Evolutionary conservation across 2,888 invertebrate species (phyloP).

Genomic region (Acleris literana): DNA sequence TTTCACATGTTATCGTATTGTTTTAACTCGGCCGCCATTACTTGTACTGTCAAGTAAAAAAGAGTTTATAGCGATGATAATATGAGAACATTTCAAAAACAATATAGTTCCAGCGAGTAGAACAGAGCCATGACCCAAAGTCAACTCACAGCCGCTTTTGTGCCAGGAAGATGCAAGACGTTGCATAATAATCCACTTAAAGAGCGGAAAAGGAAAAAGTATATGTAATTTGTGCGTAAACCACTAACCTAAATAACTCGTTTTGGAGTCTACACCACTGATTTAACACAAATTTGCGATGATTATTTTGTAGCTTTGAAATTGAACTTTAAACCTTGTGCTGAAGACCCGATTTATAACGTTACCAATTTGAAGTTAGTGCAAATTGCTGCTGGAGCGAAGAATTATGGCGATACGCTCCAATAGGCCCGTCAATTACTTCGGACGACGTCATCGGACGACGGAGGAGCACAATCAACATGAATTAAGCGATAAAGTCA

Average conservation of each 20-base stretch:
- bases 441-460: neutral
- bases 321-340: neutral
- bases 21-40: too few relatives aligned
- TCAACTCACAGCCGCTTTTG: too few relatives aligned
- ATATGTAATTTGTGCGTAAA: neutral
- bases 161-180: too few relatives aligned
- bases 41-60: too few relatives aligned
- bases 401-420: slow-evolving; percentile 10
- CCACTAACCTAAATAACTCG: neutral
- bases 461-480: neutral
- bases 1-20: too few relatives aligned
- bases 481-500: neutral
- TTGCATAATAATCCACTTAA: neutral
- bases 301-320: too few relatives aligned
- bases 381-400: neutral
- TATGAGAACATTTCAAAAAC: too few relatives aligned
- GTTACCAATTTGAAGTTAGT: neutral
- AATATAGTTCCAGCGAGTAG: too few relatives aligned
- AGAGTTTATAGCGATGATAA: too few relatives aligned
- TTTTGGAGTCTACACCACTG: neutral
- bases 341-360: neutral
- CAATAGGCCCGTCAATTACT: slow-evolving; percentile 2
- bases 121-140: too few relatives aligned
- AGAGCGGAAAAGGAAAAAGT: neutral
- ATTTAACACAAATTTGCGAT: neutral